Percentiles rank a stretch among this genome's conserved stretches.
Evolutionary conservation across 2,888 invertebrate genomes (phyloP).

Genomic region (Phengaris arion): DNA sequence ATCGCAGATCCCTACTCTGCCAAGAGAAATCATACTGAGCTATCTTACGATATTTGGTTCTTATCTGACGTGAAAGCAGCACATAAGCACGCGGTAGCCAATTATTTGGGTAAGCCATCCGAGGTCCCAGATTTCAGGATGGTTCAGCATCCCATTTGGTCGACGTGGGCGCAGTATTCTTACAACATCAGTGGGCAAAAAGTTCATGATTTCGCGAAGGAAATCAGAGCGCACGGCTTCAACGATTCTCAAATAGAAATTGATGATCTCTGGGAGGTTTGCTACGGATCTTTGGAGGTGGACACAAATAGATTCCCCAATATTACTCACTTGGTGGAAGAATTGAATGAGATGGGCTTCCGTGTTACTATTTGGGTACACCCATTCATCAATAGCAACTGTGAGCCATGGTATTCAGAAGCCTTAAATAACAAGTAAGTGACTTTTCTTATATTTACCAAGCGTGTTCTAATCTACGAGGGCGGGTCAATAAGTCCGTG

Average conservation of each 20-base stretch:
- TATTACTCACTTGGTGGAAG: constrained; percentile 79
- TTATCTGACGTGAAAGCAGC: constrained; percentile 79
- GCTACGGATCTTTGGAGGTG: constrained; percentile 89
- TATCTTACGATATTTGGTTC: constrained; percentile 82
- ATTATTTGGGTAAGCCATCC: constrained; percentile 81
- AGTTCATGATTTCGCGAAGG: constrained; percentile 82
- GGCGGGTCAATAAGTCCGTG: too few relatives aligned
- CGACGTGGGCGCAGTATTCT: constrained; percentile 90
- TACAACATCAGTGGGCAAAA: constrained; percentile 80
- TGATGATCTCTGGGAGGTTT: constrained; percentile 92
- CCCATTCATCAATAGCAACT: constrained; percentile 89
- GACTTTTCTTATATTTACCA: background rate
- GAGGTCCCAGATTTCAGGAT: constrained; percentile 83
- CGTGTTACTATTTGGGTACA: constrained; percentile 91
- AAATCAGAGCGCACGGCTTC: constrained; percentile 83
- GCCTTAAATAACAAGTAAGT: constrained; percentile 78
- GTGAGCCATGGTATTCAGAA: constrained; percentile 79
- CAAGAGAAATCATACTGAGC: constrained; percentile 53
- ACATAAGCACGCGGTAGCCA: constrained; percentile 81
- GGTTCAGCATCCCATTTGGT: constrained; percentile 91
- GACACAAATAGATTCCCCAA: constrained; percentile 85
- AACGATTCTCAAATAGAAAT: constrained; percentile 89
- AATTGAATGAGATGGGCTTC: constrained; percentile 82
- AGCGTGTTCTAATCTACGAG: background rate
- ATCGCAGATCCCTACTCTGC: constrained; percentile 77